phyloP scores from a whole-genome alignment of 1,140 invertebrate genomes.

The Drosophila triauraria region DNA sequence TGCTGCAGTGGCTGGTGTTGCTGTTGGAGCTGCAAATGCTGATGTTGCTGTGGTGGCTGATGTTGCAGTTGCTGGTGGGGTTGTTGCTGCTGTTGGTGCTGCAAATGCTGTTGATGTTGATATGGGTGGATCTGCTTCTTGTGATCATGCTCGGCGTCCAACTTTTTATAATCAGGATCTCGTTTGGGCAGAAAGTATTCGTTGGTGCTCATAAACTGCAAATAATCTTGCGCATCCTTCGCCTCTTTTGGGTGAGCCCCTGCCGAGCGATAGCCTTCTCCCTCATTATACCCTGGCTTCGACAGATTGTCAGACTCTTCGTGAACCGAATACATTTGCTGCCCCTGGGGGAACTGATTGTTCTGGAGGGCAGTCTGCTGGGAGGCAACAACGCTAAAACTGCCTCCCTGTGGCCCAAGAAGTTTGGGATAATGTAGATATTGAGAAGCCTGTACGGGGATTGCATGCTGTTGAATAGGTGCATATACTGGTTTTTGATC shows the following conservation, averaged over 20 bases:
- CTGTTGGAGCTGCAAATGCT: slow-evolving; percentile 21
- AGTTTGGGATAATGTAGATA: slow-evolving; percentile 36
- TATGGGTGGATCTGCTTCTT: slow-evolving; percentile 47
- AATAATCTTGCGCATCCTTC: slow-evolving; percentile 73
- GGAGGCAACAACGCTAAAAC: slow-evolving; percentile 30
- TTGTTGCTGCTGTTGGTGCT: slow-evolving; percentile 17
- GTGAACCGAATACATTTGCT: slow-evolving; percentile 65
- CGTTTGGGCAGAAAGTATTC: slow-evolving; percentile 77
- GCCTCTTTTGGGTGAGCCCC: slow-evolving; percentile 36
- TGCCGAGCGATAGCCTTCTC: slow-evolving; percentile 29
- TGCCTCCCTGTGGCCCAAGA: slow-evolving; percentile 25
- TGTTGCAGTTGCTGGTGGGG: slow-evolving; percentile 17
- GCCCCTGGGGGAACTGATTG: slow-evolving; percentile 12
- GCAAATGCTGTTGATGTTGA: slow-evolving; percentile 38
- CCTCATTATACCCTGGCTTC: slow-evolving; percentile 31
- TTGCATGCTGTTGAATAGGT: slow-evolving; percentile 60
- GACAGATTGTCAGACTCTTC: slow-evolving; percentile 62
- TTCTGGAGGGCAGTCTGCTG: slow-evolving; percentile 37
- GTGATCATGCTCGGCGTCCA: slow-evolving; percentile 67
- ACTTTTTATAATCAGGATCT: slow-evolving; percentile 73
- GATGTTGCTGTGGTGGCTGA: slow-evolving; percentile 12
- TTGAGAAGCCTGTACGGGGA: slow-evolving; percentile 64
- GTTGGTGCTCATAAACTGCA: slow-evolving; percentile 80
- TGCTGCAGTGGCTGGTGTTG: slow-evolving; percentile 23
- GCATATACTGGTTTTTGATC: slow-evolving; percentile 50